Percentiles rank a stretch among this genome's conserved stretches.
Evolutionary conservation across 2,113 vertebrate genomes (phyloP).

Genomic region (Myiopsitta monachus): DNA sequence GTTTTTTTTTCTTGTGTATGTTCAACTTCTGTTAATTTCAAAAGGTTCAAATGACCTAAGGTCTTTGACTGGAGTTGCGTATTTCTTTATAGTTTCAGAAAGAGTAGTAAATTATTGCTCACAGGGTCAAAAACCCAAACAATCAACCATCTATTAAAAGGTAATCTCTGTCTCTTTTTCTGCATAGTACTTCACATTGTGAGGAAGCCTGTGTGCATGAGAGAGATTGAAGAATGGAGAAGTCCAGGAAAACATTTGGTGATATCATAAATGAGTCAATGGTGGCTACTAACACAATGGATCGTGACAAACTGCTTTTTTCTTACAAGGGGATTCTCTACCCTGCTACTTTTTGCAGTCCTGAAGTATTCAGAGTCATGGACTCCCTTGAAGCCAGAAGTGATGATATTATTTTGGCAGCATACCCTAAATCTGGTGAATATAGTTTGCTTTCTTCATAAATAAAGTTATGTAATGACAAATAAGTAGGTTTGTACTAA

Average conservation of each 20-base stretch:
- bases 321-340: slow-evolving; percentile 17
- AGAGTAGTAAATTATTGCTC: neutral
- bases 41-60: neutral
- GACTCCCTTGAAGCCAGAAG: slow-evolving; percentile 45
- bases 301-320: neutral
- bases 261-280: rapidly evolving
- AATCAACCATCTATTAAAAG: neutral
- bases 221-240: slow-evolving; percentile 20
- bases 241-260: rapidly evolving
- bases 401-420: slow-evolving; percentile 40
- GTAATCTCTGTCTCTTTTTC: neutral
- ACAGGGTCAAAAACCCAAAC: rapidly evolving
- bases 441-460: neutral
- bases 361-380: slow-evolving; percentile 22
- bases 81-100: neutral
- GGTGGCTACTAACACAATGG: rapidly evolving
- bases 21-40: neutral
- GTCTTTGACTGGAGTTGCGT: neutral
- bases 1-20: neutral
- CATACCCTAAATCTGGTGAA: slow-evolving; percentile 40
- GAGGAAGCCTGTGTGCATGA: neutral
- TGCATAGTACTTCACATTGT: neutral
- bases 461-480: neutral
- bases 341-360: neutral
- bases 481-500: neutral